A percentile compares a stretch with the other conserved stretches of the same genome.
phyloP scores from a whole-genome alignment of 2,113 vertebrate species.

The Sylvia atricapilla region DNA sequence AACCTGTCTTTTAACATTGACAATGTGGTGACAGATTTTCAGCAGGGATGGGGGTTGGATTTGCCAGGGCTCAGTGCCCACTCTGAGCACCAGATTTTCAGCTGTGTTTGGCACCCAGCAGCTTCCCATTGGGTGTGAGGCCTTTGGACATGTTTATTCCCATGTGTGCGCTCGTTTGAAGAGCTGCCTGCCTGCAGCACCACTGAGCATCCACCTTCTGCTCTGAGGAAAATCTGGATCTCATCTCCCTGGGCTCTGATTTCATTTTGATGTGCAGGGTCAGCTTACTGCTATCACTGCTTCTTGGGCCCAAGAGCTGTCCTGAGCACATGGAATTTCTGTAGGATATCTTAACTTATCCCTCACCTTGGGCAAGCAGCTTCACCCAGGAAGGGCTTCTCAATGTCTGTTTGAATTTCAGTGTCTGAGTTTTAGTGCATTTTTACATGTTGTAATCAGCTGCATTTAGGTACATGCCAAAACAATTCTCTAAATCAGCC shows the following conservation, averaged over 20 bases:
- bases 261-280: background rate
- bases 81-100: background rate
- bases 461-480: background rate
- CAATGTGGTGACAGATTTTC: slow-evolving; percentile 47
- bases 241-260: background rate
- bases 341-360: background rate
- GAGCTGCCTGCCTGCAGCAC: background rate
- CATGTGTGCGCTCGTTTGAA: slow-evolving; percentile 2
- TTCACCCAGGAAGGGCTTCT: background rate
- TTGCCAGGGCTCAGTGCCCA: slow-evolving; percentile 12
- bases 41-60: background rate
- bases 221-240: slow-evolving; percentile 22
- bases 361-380: background rate
- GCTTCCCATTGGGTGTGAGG: background rate
- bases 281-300: background rate
- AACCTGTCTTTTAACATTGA: slow-evolving; percentile 43
- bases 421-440: background rate
- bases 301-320: background rate
- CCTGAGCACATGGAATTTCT: background rate
- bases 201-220: background rate
- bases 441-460: background rate
- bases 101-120: background rate
- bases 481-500: background rate
- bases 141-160: background rate
- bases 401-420: background rate